Evolutionary conservation across 1,140 invertebrate genomes (phyloP).

Genomic region (Drosophila athabasca): DNA sequence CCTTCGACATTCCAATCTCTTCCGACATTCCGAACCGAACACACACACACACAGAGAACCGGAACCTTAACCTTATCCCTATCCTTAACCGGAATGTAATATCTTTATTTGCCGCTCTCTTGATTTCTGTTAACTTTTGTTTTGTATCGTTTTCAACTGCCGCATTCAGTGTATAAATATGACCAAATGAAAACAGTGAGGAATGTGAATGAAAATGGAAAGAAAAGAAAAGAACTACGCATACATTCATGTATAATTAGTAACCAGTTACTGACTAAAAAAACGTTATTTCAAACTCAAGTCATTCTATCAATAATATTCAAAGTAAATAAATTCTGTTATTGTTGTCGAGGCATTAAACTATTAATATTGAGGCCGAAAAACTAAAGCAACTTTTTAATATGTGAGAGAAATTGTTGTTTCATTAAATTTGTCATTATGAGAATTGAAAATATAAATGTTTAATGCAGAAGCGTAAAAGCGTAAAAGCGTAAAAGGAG

Average conservation of each 20-base stretch:
- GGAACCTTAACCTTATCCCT: too few relatives aligned
- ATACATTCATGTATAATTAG: conserved; percentile 54
- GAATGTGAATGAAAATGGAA: conserved; percentile 4
- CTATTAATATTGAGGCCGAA: conserved; percentile 28
- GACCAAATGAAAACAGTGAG: conserved; percentile 27
- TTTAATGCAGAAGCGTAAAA: conserved; percentile 43
- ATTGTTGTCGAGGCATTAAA: conserved; percentile 66
- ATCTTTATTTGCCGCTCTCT: conserved; percentile 25
- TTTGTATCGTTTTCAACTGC: conserved; percentile 5
- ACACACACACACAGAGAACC: conserved; percentile 13
- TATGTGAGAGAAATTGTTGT: conserved; percentile 69
- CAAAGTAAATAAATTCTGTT: conserved; percentile 63
- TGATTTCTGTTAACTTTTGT: conserved; percentile 13
- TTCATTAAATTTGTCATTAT: conserved; percentile 75
- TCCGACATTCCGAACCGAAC: conserved; percentile 1
- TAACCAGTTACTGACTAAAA: conserved; percentile 39
- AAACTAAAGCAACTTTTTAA: conserved; percentile 55
- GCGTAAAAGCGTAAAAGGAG: conserved; percentile 9
- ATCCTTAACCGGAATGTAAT: neutral
- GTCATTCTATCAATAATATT: conserved; percentile 47
- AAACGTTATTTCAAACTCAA: conserved; percentile 40
- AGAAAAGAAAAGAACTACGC: conserved; percentile 49
- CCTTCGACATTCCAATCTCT: conserved; percentile 11
- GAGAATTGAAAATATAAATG: conserved; percentile 64
- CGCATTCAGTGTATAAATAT: conserved; percentile 24